Conservation (phyloP, 2,797 vertebrate species). For the Pangasius krempfi region DNA sequence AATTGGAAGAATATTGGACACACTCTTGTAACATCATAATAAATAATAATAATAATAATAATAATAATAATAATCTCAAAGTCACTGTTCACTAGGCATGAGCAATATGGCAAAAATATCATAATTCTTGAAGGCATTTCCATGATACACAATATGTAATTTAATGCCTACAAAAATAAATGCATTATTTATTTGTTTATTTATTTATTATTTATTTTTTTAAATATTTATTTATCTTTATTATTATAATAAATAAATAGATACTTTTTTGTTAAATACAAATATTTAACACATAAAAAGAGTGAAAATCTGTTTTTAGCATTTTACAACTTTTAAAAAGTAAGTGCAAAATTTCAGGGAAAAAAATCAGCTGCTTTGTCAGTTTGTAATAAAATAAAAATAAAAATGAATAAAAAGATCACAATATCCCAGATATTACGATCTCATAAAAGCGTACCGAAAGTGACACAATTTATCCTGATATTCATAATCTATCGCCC, state of each 20-base stretch:
- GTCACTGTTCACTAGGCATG: neutral
- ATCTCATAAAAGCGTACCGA: too few relatives aligned
- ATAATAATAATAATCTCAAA: too few relatives aligned
- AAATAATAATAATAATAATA: neutral
- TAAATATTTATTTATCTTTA: neutral
- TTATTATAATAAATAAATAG: neutral
- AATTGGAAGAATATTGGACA: neutral
- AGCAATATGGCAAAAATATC: too few relatives aligned
- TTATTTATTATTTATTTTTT: neutral
- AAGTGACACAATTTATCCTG: neutral
- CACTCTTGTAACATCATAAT: neutral
- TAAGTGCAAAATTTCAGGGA: neutral
- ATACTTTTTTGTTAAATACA: neutral
- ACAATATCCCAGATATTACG: neutral
- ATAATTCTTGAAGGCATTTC: too few relatives aligned
- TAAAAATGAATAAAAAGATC: neutral
- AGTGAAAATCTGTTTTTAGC: neutral
- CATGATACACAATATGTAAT: too few relatives aligned
- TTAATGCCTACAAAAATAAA: neutral
- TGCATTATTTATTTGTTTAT: neutral
- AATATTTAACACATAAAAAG: neutral
- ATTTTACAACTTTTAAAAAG: neutral
- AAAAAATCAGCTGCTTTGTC: neutral
- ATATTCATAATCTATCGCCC: neutral
- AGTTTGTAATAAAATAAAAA: neutral